Evolutionary conservation across 35 echinoderm and acorn worm species (phyloP), one percentile per base, ranked within the genome.

Genomic region (Ophioderma brevispina): DNA sequence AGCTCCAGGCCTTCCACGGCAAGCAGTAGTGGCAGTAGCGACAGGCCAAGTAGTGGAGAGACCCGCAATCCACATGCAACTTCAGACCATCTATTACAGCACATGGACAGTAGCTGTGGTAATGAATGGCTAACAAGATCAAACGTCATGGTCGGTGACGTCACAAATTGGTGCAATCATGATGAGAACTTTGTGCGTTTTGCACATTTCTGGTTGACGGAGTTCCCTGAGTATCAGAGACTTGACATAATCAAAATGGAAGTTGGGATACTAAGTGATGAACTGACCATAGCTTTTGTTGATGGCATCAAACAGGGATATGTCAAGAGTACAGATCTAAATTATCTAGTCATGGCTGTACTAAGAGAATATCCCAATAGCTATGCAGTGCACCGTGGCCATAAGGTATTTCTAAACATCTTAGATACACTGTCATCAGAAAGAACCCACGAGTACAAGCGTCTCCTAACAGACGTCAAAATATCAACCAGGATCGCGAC

Each of bases 161-260:
- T 99, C 0, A 49, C 84, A 25, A 38, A 36, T 19, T 99, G 97
- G 97, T 99, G 94, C 49, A 77, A 85, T 35, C 32, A 55, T 35
- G 52, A 52, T 33, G 80, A 99, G 35, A 92, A 95, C 43, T 99
- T 99, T 99, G 97, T 99, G 8, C 33, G 39, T 0, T 99, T 99
- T 89, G 91, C 90, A 31, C 84, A 99, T 59, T 99, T 95, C 76
- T 93, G 93, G 97, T 38, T 99, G 78, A 88, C 83, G 1, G 94
- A 99, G 59, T 91, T 99, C 39, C 80, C 97, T 32, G 91, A 95
- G 25, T 39, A 36, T 34, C 93, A 99, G 80, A 87, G 92, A 85
- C 33, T 95, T 33, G 84, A 95, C 17, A 56, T 99, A 1, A 76
- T 93, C 18, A 86, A 95, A 55, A 86, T 99, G 33, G 97, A 99